Evolutionary conservation across 2,797 vertebrate genomes (phyloP).

Genomic region (Chromis chromis): DNA sequence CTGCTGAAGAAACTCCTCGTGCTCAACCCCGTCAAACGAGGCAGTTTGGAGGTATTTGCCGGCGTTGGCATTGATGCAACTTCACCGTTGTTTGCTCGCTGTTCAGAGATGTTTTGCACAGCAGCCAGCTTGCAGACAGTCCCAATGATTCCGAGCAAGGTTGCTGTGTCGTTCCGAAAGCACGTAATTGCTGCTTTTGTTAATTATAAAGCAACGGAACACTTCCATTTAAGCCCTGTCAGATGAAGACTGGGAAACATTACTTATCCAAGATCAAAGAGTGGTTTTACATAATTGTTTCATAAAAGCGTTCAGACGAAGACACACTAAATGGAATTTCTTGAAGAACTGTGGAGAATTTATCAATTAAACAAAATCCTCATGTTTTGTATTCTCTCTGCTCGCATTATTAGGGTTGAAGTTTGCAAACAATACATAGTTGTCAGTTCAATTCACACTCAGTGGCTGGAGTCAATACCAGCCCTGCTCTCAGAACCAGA

Average conservation of each 20-base stretch:
- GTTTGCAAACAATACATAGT: conserved; percentile 21
- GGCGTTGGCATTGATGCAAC: neutral
- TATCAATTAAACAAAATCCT: conserved; percentile 2
- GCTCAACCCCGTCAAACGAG: conserved; percentile 94
- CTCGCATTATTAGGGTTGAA: neutral
- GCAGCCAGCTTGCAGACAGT: neutral
- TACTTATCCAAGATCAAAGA: conserved; percentile 22
- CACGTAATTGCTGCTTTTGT: conserved; percentile 41
- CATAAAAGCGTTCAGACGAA: neutral
- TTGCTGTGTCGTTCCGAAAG: conserved; percentile 14
- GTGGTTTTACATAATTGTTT: conserved; percentile 7
- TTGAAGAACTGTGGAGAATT: neutral
- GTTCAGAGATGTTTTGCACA: conserved; percentile 15
- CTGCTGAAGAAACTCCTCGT: conserved; percentile 96
- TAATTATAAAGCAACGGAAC: conserved; percentile 23
- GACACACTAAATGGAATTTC: too few relatives aligned
- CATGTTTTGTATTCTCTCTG: neutral
- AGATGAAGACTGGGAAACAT: conserved; percentile 11
- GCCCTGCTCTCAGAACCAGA: conserved; percentile 32
- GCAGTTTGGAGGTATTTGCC: conserved; percentile 92
- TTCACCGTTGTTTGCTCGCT: conserved; percentile 2
- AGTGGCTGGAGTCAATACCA: conserved; percentile 39
- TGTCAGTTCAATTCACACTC: conserved; percentile 34
- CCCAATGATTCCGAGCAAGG: neutral
- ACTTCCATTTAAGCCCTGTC: conserved; percentile 20